Percentiles rank a stretch among this genome's conserved stretches.
Conservation (phyloP, 1,140 invertebrate species). For the Doryteuthis pealeii region DNA sequence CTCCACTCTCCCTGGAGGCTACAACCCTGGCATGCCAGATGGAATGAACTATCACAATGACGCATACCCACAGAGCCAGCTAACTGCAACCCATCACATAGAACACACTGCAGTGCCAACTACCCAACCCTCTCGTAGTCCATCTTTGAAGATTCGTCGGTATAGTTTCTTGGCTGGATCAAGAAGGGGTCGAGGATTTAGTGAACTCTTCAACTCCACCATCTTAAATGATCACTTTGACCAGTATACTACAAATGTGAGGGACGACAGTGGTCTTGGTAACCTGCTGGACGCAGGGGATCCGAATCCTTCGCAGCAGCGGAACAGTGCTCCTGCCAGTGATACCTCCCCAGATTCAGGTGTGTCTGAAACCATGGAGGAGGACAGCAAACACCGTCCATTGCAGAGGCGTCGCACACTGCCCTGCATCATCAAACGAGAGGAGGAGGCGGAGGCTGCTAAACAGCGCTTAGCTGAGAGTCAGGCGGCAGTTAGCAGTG, state of each 20-base stretch:
- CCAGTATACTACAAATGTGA: constrained; percentile 70
- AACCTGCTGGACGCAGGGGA: constrained; percentile 36
- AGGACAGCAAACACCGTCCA: constrained; percentile 38
- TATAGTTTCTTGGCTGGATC: constrained; percentile 59
- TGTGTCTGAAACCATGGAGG: constrained; percentile 55
- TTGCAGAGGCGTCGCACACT: constrained; percentile 52
- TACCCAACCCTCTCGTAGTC: constrained; percentile 42
- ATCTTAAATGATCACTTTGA: constrained; percentile 75
- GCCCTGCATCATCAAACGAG: constrained; percentile 50
- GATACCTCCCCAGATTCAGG: constrained; percentile 61
- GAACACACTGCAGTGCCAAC: constrained; percentile 35
- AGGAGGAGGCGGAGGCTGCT: constrained; percentile 23
- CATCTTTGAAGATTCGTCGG: constrained; percentile 48
- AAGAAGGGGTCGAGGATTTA: constrained; percentile 48
- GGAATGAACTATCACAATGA: constrained; percentile 29
- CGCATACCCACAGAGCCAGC: constrained; percentile 23
- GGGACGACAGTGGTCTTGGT: constrained; percentile 65
- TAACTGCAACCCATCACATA: constrained; percentile 29
- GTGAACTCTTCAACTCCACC: constrained; percentile 56
- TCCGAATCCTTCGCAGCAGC: constrained; percentile 25
- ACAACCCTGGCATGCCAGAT: constrained; percentile 21
- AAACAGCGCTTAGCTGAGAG: constrained; percentile 36
- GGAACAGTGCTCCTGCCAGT: constrained; percentile 25
- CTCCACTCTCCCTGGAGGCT: constrained; percentile 28
- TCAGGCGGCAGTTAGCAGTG: constrained; percentile 49